These are phyloP conservation scores for Drosophila kambysellisi DNA, from an alignment of 2,888 invertebrate genomes.

Conservation along the genomic window DNA sequence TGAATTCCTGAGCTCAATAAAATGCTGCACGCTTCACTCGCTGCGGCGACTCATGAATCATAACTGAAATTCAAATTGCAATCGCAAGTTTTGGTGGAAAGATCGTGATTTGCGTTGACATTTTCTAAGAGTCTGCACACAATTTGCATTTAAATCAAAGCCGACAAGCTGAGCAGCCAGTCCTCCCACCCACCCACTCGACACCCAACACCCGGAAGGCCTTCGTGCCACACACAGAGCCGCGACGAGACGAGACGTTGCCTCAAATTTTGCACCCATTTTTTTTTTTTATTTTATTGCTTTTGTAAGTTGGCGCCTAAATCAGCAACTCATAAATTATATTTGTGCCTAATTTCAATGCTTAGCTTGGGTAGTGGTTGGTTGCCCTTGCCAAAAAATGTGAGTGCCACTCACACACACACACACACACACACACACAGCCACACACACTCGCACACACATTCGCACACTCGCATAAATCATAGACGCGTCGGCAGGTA, in stretches of 20 bases:
- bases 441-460: constrained; percentile 7
- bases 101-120: constrained; percentile 59
- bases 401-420: constrained; percentile 23
- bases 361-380: constrained; percentile 13
- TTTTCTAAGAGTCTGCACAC: constrained; percentile 39
- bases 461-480: constrained; percentile 52
- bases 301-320: constrained; percentile 43
- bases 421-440: constrained; percentile 5
- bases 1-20: constrained; percentile 12
- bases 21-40: constrained; percentile 1
- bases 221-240: constrained; percentile 9
- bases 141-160: constrained; percentile 78
- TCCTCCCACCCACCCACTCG: constrained; percentile 21
- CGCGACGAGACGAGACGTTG: constrained; percentile 6
- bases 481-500: constrained; percentile 50
- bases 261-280: constrained; percentile 28
- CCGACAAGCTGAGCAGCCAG: constrained; percentile 36
- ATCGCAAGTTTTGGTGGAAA: constrained; percentile 19
- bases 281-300: constrained; percentile 15
- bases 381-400: constrained; percentile 51
- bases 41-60: constrained; percentile 38
- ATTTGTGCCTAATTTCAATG: constrained; percentile 66
- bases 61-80: constrained; percentile 38
- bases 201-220: constrained; percentile 14
- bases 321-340: constrained; percentile 66